These are phyloP conservation scores for Zele albiditarsus DNA, from an alignment of 2,888 invertebrate genomes.

Conservation along the genomic window DNA sequence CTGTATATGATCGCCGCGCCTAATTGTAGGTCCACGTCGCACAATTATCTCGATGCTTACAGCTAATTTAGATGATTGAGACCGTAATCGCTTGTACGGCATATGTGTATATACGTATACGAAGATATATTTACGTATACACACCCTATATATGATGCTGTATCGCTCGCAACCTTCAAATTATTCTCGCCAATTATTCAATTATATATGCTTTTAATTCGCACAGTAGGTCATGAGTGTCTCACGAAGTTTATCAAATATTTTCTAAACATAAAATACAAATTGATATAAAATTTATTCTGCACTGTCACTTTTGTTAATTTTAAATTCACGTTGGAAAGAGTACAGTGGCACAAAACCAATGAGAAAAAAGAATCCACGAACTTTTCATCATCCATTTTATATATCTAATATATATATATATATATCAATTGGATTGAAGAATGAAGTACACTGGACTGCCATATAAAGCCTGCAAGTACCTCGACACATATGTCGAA, in stretches of 20 bases:
- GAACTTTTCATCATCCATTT: not conserved
- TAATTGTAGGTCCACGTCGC: conserved; percentile 55
- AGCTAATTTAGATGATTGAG: conserved; percentile 59
- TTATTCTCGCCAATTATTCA: conserved; percentile 62
- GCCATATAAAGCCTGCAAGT: conserved; percentile 12
- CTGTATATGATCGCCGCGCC: conserved; percentile 38
- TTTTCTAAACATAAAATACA: not conserved
- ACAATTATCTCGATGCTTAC: conserved; percentile 60
- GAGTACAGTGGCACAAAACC: too few species aligned
- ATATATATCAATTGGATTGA: not conserved
- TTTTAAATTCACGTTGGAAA: too few species aligned
- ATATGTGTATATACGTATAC: conserved; percentile 28
- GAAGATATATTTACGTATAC: conserved; percentile 25
- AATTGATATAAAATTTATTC: not conserved
- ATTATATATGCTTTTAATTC: conserved; percentile 60
- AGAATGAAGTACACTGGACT: not conserved
- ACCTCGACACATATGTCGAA: not conserved
- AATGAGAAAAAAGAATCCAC: not conserved
- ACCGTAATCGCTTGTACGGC: conserved; percentile 49
- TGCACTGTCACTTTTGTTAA: not conserved
- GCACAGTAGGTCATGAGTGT: conserved; percentile 46
- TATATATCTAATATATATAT: not conserved
- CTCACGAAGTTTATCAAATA: conserved; percentile 50
- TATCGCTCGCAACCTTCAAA: conserved; percentile 22
- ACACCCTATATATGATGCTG: conserved; percentile 17